Evolutionary conservation across 2,888 invertebrate species (phyloP).

Genomic region (Lasioglossum zephyrum): DNA sequence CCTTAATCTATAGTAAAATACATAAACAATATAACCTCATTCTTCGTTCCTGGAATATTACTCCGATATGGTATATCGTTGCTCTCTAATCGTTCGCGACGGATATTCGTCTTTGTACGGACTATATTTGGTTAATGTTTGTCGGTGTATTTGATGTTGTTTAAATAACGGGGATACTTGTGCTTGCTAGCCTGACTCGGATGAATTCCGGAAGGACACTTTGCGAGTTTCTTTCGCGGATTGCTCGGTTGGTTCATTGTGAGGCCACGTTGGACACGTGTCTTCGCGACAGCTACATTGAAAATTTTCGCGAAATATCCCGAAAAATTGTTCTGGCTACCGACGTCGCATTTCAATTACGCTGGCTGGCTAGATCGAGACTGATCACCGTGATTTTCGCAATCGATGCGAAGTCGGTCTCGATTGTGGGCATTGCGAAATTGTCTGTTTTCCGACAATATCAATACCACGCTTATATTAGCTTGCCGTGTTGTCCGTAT

Average conservation of each 20-base stretch:
- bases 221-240: conserved; percentile 57
- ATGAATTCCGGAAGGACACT: conserved; percentile 36
- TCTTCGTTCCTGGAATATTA: not conserved
- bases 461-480: no score
- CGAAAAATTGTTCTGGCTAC: conserved; percentile 42
- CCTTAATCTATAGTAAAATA: conserved; percentile 48
- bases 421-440: not conserved
- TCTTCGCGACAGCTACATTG: conserved; percentile 68
- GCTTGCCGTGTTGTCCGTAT: no score
- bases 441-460: no score
- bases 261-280: conserved; percentile 50
- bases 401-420: conserved; percentile 41
- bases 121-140: not conserved
- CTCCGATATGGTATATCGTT: not conserved
- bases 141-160: not conserved
- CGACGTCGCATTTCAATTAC: conserved; percentile 41
- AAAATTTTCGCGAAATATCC: conserved; percentile 61
- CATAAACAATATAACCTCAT: conserved; percentile 30
- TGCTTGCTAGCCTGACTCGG: conserved; percentile 56
- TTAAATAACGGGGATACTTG: conserved; percentile 64
- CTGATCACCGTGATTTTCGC: conserved; percentile 49
- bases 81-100: not conserved
- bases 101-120: not conserved
- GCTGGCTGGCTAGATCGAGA: conserved; percentile 50
- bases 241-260: conserved; percentile 72